Percentiles rank a stretch among this genome's conserved stretches.
Conservation (phyloP, 2,888 invertebrate species). For the Stratiomys singularior region DNA sequence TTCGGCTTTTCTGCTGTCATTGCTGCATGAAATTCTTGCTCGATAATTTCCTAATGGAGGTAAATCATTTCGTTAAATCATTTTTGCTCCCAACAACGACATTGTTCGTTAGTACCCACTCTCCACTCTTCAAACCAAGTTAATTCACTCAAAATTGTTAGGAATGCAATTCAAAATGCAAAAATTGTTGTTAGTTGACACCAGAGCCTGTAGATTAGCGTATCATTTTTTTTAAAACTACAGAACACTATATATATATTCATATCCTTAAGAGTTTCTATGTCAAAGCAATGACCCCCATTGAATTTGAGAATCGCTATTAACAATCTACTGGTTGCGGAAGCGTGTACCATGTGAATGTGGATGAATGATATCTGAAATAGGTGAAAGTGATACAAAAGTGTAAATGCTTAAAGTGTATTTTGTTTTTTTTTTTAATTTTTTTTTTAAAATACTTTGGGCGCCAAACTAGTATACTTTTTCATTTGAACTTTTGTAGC, state of each 20-base stretch:
- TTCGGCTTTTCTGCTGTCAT: slow-evolving; percentile 64
- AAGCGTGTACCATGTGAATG: slow-evolving; percentile 28
- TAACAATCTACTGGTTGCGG: not conserved
- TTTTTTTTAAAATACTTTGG: not conserved
- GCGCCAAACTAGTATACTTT: not conserved
- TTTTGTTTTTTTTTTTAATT: slow-evolving; percentile 4
- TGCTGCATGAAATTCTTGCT: slow-evolving; percentile 65
- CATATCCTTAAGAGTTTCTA: no score
- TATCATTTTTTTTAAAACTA: no score
- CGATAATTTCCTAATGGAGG: slow-evolving; percentile 63
- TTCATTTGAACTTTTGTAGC: not conserved
- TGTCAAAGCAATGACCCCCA: not conserved
- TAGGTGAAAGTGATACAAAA: not conserved
- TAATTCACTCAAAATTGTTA: not conserved
- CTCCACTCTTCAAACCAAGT: not conserved
- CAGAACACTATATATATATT: no score
- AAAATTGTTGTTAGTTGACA: no score
- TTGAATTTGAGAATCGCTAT: not conserved
- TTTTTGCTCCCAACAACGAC: no score
- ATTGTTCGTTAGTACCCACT: no score
- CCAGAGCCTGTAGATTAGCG: no score
- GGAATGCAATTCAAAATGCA: not conserved
- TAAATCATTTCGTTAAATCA: not conserved
- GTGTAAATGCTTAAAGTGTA: slow-evolving; percentile 29
- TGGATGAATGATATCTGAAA: slow-evolving; percentile 26